Conservation (phyloP, 2,888 invertebrate genomes). For the Pimpla rufipes region DNA sequence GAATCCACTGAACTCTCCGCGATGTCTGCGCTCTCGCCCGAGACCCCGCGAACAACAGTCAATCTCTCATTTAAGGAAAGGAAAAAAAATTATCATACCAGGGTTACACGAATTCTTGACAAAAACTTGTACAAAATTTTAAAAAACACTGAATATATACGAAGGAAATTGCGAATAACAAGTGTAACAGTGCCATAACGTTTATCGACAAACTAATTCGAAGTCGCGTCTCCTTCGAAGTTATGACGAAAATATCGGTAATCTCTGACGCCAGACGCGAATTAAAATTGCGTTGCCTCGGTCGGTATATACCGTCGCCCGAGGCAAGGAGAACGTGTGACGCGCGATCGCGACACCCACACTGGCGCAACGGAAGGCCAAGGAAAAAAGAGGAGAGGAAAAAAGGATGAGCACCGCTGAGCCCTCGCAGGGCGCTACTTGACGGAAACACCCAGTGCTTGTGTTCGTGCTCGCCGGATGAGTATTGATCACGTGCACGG, state of each 20-base stretch:
- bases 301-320: slow-evolving; percentile 7
- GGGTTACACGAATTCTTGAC: too few relatives aligned
- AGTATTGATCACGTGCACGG: slow-evolving; percentile 81
- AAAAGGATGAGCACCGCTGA: slow-evolving; percentile 54
- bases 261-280: not conserved
- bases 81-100: not conserved
- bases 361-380: not conserved
- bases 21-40: not conserved
- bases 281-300: not conserved
- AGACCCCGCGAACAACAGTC: not conserved
- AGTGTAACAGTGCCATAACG: not conserved
- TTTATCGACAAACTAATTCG: too few relatives aligned
- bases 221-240: too few relatives aligned
- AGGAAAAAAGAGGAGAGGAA: too few relatives aligned
- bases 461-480: slow-evolving; percentile 72
- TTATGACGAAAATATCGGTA: slow-evolving; percentile 15
- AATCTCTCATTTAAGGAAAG: not conserved
- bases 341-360: slow-evolving; percentile 2
- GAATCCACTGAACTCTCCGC: not conserved
- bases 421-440: slow-evolving; percentile 47
- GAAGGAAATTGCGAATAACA: not conserved
- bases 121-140: too few relatives aligned
- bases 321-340: not conserved
- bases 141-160: not conserved
- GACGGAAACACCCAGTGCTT: slow-evolving; percentile 65